Evolutionary conservation across 2,113 vertebrate genomes (phyloP).

Genomic region (Apeltes quadracus): DNA sequence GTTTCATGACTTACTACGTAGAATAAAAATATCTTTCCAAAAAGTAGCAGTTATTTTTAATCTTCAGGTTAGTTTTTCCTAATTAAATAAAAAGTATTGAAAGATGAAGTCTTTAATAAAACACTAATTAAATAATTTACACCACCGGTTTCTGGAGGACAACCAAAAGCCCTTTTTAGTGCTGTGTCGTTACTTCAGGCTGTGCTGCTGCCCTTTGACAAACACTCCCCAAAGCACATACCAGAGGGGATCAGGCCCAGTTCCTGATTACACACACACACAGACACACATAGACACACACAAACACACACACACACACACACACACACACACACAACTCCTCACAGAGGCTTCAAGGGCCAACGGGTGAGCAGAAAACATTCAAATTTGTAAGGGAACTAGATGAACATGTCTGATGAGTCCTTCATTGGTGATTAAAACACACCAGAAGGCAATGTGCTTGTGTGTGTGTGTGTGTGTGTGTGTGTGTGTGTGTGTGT

Average conservation of each 20-base stretch:
- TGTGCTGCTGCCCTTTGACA: constrained; percentile 76
- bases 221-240: constrained; percentile 74
- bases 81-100: not conserved
- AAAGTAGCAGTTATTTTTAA: no score
- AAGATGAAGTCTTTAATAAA: constrained; percentile 4
- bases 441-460: constrained; percentile 53
- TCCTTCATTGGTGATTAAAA: constrained; percentile 74
- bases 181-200: constrained; percentile 60
- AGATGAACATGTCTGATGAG: constrained; percentile 75
- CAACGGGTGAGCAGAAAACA: constrained; percentile 62
- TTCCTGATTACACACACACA: constrained; percentile 66
- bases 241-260: constrained; percentile 76
- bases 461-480: constrained; percentile 13
- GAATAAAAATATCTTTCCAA: not conserved
- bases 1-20: not conserved
- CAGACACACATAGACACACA: constrained; percentile 44
- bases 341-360: constrained; percentile 55
- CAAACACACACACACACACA: constrained; percentile 37
- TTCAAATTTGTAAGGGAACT: constrained; percentile 69
- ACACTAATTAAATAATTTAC: constrained; percentile 12
- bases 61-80: not conserved
- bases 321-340: constrained; percentile 44
- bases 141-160: constrained; percentile 3
- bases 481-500: constrained; percentile 29
- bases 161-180: constrained; percentile 46